These are phyloP conservation scores for Eriocheir sinensis DNA, from an alignment of 1,140 invertebrate species.

Conservation along the genomic window DNA sequence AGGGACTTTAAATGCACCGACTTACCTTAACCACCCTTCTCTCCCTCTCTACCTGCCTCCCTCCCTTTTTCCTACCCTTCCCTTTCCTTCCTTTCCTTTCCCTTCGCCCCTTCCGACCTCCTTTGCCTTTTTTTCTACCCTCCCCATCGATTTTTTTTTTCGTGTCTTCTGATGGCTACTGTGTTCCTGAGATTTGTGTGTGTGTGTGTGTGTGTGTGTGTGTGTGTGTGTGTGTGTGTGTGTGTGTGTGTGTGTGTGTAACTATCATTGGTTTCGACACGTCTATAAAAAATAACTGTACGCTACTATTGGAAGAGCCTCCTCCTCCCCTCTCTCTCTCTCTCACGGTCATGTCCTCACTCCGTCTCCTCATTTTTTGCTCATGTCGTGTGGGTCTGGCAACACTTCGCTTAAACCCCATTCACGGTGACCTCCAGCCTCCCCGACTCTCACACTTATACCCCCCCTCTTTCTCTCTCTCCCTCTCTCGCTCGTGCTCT, in stretches of 20 bases:
- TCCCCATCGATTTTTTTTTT: background rate
- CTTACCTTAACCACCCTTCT: conserved; percentile 3
- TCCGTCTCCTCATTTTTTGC: background rate
- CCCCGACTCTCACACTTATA: background rate
- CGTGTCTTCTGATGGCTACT: background rate
- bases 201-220: conserved; percentile 19
- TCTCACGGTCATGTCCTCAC: background rate
- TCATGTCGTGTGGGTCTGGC: background rate
- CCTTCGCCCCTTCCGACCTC: conserved; percentile 1
- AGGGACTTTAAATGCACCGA: background rate
- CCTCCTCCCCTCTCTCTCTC: background rate
- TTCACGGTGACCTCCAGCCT: background rate
- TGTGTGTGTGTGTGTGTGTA: conserved; percentile 23
- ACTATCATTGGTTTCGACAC: background rate
- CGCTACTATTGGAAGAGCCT: background rate
- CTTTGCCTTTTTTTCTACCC: background rate
- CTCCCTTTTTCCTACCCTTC: background rate
- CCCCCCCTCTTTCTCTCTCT: background rate
- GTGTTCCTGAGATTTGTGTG: background rate
- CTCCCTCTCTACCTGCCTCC: background rate
- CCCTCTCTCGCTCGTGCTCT: background rate
- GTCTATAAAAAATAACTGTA: background rate
- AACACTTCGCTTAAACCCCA: background rate
- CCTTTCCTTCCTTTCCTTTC: conserved; percentile 28
- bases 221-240: conserved; percentile 1